Base-by-base conservation (phyloP, 2,888 invertebrate genomes). In the Pachydiplax longipennis region DNA sequence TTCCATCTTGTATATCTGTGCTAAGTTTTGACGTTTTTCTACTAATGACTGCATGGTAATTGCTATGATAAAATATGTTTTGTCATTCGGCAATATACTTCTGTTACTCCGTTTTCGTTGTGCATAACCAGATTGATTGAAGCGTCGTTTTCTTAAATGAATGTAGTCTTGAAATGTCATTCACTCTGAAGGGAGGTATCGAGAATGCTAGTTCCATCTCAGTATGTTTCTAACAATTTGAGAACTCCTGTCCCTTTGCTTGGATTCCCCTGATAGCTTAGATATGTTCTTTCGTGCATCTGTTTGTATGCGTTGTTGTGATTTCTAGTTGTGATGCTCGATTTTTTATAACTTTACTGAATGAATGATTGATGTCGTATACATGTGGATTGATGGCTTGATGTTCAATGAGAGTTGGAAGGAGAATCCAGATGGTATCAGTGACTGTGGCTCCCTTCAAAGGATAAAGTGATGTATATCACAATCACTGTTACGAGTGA, bases 11-110 rank as follows among this genome's bases (percentile, higher is more conserved):
- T 87, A 35, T 48, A 53, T 87, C 58, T 87, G 87, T 87, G 13
- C 37, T 87, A 87, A 61, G 87, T 53, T 87, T 58, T 53, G 87
- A 61, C 87, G 37, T 61, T 58, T 61, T 61, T 58, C 61, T 87
- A 87, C 87, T 87, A 58, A 35, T 87, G 87, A 87, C 58, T 87
- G 87, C 87, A 87, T 87, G 87, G 87, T 87, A 58, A 87, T 61
- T 61, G 83, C 53, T 83, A 53, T 37, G 31, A 37, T 87, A 25
- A 58, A 87, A 61, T 87, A 87, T 87, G 37, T 35, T 35, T 87
- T 87, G 2, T 53, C 58, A 61, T 58, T 31, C 22, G 53, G 3
- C 2, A 35, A 61, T 58, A 35, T 58, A 31, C 58, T 58, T 53
- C 58, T 87, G 58, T 87, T 61, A 58, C 61, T 53, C 61, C 87